Base-by-base conservation (phyloP, 2,888 invertebrate genomes). In the Scaptomyza tumidula region DNA sequence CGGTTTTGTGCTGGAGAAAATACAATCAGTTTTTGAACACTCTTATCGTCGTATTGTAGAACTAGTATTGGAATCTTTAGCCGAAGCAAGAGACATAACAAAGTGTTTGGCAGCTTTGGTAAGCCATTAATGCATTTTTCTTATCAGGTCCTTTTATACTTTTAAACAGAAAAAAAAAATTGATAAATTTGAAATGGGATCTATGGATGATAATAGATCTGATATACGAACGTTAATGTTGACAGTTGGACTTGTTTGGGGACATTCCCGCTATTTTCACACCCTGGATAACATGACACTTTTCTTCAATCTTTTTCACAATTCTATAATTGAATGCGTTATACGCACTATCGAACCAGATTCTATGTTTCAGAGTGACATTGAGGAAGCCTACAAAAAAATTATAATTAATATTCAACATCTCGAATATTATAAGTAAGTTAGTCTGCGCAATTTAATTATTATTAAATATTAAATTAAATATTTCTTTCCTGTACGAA, bases 281-380 rank as follows among this genome's bases (percentile, higher is more conserved):
- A 93, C 93, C 6, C 93, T 94, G 3, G 94, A 94, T 46, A 92
- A 94, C 69, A 94, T 95, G 86, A 93, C 95, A 86, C 95, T 96
- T 1, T 93, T 98, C 1, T 93, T 98, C 10, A 94, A 95, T 75
- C 95, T 97, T 92, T 93, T 97, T 19, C 95, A 96, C 78, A 98
- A 98, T 91, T 93, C 97, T 78, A 91, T 98, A 1, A 97, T 98
- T 56, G 94, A 94, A 68, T 95, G 95, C 93, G 95, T 95, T 19
- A 94, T 94, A 0, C 94, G 94, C 75, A 95, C 95, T 76, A 92
- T 97, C 60, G 97, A 98, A 89, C 96, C 97, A 0, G 92, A 93
- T 14, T 94, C 96, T 1, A 94, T 98, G 75, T 98, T 98, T 91
- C 97, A 97, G 93, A 96, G 96, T 0, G 98, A 98, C 73, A 93